These are phyloP conservation scores for Leptinotarsa haldemani DNA, from an alignment of 2,888 invertebrate genomes.

Conservation along the genomic window DNA sequence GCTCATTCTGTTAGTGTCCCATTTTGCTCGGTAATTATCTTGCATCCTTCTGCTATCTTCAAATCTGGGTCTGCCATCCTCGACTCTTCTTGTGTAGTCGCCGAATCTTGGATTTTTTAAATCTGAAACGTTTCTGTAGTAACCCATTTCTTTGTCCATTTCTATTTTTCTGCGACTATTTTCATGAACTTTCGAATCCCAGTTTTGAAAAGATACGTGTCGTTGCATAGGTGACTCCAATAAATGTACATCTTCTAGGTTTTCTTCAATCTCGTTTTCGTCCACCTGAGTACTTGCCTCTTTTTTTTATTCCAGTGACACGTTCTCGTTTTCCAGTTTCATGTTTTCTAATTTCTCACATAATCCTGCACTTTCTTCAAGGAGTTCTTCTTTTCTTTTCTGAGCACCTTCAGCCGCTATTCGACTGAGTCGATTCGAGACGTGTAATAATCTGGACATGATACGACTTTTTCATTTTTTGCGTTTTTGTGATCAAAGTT, in stretches of 20 bases:
- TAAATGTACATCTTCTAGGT: neutral
- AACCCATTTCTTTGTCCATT: neutral
- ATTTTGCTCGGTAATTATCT: neutral
- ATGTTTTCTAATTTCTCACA: neutral
- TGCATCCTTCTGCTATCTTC: neutral
- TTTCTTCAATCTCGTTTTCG: neutral
- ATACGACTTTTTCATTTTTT: neutral
- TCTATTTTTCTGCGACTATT: neutral
- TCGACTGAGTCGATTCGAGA: neutral
- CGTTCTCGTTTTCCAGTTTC: neutral
- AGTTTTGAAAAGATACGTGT: neutral
- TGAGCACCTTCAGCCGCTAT: neutral
- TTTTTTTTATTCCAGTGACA: neutral
- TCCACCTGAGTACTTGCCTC: neutral
- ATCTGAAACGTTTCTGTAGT: neutral
- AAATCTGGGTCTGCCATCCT: neutral
- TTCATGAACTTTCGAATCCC: no score
- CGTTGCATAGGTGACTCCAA: neutral
- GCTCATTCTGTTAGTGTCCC: neutral
- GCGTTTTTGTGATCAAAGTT: neutral
- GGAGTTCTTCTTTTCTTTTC: neutral
- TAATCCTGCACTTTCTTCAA: neutral
- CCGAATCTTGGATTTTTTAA: neutral
- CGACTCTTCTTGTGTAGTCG: neutral
- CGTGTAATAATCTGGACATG: neutral